Evolutionary conservation across 2,113 vertebrate genomes (phyloP).

Genomic region (Diphyllodes magnificus): DNA sequence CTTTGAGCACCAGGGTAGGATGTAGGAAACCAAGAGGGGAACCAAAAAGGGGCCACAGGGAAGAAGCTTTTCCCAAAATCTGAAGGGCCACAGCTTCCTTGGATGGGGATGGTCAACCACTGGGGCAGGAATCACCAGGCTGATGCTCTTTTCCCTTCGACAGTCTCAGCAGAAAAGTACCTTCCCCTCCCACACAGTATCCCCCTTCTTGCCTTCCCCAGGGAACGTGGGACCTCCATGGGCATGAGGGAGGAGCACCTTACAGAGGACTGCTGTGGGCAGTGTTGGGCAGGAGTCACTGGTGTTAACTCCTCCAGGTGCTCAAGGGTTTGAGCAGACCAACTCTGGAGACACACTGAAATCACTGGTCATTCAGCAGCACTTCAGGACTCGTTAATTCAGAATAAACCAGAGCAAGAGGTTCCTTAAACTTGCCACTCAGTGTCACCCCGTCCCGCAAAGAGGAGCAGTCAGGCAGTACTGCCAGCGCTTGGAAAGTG

Average conservation of each 20-base stretch:
- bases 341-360: neutral
- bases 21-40: neutral
- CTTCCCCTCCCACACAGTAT: neutral
- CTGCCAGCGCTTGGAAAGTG: neutral
- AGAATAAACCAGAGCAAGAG: neutral
- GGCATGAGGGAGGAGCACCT: neutral
- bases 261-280: neutral
- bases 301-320: neutral
- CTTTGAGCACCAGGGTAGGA: neutral
- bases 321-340: neutral
- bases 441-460: neutral
- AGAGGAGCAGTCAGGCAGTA: neutral
- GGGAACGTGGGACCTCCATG: rapidly evolving
- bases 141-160: neutral
- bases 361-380: neutral
- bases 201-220: neutral
- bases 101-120: neutral
- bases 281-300: neutral
- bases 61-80: neutral
- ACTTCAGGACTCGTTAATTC: neutral
- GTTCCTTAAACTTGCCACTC: neutral
- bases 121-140: rapidly evolving
- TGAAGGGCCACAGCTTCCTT: neutral
- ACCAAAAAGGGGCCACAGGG: neutral
- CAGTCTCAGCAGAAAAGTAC: neutral